Base-by-base conservation (phyloP, 2,113 vertebrate species). In the Coturnix japonica region DNA sequence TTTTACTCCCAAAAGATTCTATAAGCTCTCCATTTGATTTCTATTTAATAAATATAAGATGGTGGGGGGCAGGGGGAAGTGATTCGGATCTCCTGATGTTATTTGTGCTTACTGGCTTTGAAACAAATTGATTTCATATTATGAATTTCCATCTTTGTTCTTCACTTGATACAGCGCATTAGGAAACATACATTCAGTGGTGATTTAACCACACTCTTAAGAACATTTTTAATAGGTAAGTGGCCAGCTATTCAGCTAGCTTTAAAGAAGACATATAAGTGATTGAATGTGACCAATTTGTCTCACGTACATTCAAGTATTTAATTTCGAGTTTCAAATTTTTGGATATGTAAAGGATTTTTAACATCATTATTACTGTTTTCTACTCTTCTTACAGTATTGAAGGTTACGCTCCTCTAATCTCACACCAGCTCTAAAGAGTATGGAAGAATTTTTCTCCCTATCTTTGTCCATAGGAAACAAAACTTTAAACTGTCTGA, bases 11-110 rank as follows among this genome's bases (percentile, higher is more conserved):
- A 13, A 41, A 77, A 51, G 21, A 64, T 51, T 33, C 46, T 75
- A 28, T 49, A 87, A 93, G 43, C 4, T 20, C 46, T 46, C 57
- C 35, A 26, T 67, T 63, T 85, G 19, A 89, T 81, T 89, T 90
- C 61, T 90, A 3, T 73, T 94, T 94, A 85, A 95, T 87, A 82
- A 91, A 96, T 92, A 82, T 57, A 74, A 67, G 43, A n/a, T 77
- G 47, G 19, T 54, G 26, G 10, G n/a, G 33, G 17, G 37, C 41
- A 81, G 23, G 8, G 16, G 26, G 17, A 89, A 93, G 59, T 63
- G 81, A 85, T 53, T 85, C 11, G 80, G 44, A 70, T 77, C 64
- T 90, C 71, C 33, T 91, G 74, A 91, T 53, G 8, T 11, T 85
- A 8, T 85, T 80, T 92, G n/a, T 51, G 46, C 11, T 90, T 82